Percentiles rank a stretch among this genome's conserved stretches.
Evolutionary conservation across 2,888 invertebrate species (phyloP).

Genomic region (Eupelmus urozonus): DNA sequence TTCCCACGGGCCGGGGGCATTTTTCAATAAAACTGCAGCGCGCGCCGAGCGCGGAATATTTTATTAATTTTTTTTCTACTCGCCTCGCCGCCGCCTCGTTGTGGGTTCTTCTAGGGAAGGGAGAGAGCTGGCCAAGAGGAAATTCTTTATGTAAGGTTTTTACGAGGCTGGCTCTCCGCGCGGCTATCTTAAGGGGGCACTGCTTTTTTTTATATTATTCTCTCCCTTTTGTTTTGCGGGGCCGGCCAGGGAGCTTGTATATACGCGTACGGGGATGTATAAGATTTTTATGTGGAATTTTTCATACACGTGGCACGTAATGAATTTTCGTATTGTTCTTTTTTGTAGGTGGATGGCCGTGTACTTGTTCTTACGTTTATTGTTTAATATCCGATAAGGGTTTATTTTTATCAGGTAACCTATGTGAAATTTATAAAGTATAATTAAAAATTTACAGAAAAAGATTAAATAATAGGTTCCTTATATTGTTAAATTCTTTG

Average conservation of each 20-base stretch:
- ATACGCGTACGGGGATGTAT: background rate
- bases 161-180: too few relatives aligned
- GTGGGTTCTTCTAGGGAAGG: too few relatives aligned
- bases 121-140: background rate
- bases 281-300: background rate
- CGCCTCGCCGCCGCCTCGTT: too few relatives aligned
- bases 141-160: background rate
- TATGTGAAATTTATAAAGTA: too few relatives aligned
- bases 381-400: too few relatives aligned
- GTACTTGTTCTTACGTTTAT: too few relatives aligned
- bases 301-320: background rate
- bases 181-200: background rate
- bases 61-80: slow-evolving; percentile 18
- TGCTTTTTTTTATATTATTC: background rate
- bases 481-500: too few relatives aligned
- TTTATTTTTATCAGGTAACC: too few relatives aligned
- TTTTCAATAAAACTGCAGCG: slow-evolving; percentile 20
- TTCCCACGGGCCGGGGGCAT: background rate
- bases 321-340: background rate
- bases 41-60: background rate
- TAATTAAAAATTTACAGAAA: too few relatives aligned
- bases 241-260: too few relatives aligned
- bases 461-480: too few relatives aligned
- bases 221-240: background rate
- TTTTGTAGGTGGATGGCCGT: background rate